Evolutionary conservation across 2,113 vertebrate species (phyloP), one percentile per base, ranked within the genome.

Genomic region (Columbina picui): DNA sequence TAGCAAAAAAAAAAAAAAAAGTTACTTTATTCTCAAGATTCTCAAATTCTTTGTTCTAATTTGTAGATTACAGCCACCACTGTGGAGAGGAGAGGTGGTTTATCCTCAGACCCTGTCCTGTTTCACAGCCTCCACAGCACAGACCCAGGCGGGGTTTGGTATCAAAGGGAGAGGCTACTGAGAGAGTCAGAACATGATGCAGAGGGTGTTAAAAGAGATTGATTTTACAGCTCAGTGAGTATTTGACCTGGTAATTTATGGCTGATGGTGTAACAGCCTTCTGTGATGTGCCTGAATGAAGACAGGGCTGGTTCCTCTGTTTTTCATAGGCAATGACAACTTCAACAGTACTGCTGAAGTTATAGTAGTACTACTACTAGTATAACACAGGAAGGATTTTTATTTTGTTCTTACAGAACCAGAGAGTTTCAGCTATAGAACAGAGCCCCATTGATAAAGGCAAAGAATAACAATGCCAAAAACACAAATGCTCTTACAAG

Each of bases 281-380:
- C 65, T 67, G 69, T 82, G 38, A 10, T 29, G 7, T 30, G 43
- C 6, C 38, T 89, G 45, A 60, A 32, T 0, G 6, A 91, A 78
- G 38, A 25, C 41, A 74, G 36, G 36, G 22, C 7, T 70, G 50
- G 38, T 63, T 90, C 52, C 34, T 79, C 34, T 47, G 2, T 49
- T 57, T 21, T 26, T 70, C 18, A 3, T 8, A 57, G 75, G 12
- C 65, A 0, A 0, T 45, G 34, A 21, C n/a, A 25, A 36, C 9
- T 69, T 73, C 17, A 41, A 25, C 39, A 55, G 26, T 29, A 32
- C 23, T 43, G 12, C 20, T 71, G 30, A 70, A n/a, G 10, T 71
- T 69, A 20, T 17, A 68, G n/a, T 36, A 11, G 7, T 65, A 16
- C 16, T 59, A 7, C 29, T 70, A 14, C 8, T 63, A 34, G 25